A percentile compares a stretch with the other conserved stretches of the same genome.
These are phyloP conservation scores for Melanophora roralis DNA, from an alignment of 2,888 invertebrate species.

Conservation along the genomic window DNA sequence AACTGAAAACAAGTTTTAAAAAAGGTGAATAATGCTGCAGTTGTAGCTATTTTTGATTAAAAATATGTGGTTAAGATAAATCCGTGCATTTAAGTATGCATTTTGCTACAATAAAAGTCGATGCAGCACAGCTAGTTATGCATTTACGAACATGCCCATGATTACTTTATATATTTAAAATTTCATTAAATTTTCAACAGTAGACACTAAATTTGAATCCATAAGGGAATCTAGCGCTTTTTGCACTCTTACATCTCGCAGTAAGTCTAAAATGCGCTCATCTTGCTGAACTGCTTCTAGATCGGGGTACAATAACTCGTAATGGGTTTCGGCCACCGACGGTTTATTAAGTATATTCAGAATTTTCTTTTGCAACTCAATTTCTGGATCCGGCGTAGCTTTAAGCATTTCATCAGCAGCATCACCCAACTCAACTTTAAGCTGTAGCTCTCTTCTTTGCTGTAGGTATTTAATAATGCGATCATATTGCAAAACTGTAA, in stretches of 20 bases:
- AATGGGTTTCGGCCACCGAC: slow-evolving; percentile 72
- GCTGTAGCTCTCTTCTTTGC: slow-evolving; percentile 85
- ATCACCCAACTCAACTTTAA: slow-evolving; percentile 86
- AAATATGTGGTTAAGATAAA: no score
- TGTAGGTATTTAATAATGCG: slow-evolving; percentile 84
- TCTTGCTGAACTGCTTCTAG: slow-evolving; percentile 71
- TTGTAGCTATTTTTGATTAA: no score
- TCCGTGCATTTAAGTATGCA: no score
- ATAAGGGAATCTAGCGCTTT: slow-evolving; percentile 86
- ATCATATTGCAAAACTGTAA: slow-evolving; percentile 88
- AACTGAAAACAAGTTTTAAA: no score
- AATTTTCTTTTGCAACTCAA: slow-evolving; percentile 76
- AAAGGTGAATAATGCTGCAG: no score
- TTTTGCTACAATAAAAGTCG: no score
- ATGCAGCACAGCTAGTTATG: no score
- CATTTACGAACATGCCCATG: no score
- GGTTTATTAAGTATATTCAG: slow-evolving; percentile 76
- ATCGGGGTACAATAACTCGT: slow-evolving; percentile 70
- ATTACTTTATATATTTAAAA: slow-evolving; percentile 64
- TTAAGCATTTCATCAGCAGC: slow-evolving; percentile 75
- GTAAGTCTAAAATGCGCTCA: slow-evolving; percentile 79
- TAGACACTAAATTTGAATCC: slow-evolving; percentile 74
- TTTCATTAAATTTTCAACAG: slow-evolving; percentile 69
- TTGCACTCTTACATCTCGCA: slow-evolving; percentile 87
- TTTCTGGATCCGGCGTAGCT: slow-evolving; percentile 75